A percentile compares a stretch with the other conserved stretches of the same genome.
Evolutionary conservation across 2,888 invertebrate genomes (phyloP).

Genomic region (Tryphoninae sp.): DNA sequence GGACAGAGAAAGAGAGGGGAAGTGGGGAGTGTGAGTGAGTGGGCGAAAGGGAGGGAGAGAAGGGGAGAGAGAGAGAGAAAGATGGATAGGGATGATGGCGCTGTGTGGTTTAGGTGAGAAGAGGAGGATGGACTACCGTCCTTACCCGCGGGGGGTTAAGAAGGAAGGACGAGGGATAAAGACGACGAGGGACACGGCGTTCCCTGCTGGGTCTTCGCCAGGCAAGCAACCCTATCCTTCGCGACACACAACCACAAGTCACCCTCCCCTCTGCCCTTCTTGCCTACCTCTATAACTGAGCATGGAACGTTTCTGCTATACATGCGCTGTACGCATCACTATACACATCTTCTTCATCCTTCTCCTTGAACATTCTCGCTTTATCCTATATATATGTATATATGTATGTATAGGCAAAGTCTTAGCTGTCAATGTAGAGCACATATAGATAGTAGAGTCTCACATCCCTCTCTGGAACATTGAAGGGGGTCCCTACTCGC

Average conservation of each 20-base stretch:
- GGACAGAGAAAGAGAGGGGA: constrained; percentile 9
- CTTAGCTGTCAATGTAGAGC: constrained; percentile 18
- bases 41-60: constrained; percentile 45
- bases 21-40: constrained; percentile 25
- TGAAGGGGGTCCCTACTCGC: constrained; percentile 19
- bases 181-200: constrained; percentile 47
- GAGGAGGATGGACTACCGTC: constrained; percentile 41
- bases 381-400: background rate
- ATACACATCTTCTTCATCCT: constrained; percentile 36
- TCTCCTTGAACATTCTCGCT: constrained; percentile 48
- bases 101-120: constrained; percentile 47
- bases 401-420: background rate
- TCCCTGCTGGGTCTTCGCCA: constrained; percentile 34
- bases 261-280: constrained; percentile 66
- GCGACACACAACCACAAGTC: constrained; percentile 80
- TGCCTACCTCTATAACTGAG: constrained; percentile 61
- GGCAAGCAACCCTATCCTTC: constrained; percentile 77
- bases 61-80: constrained; percentile 14
- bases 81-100: background rate
- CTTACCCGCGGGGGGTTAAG: constrained; percentile 3
- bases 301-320: constrained; percentile 65
- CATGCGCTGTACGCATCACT: constrained; percentile 60
- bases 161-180: constrained; percentile 45
- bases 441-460: constrained; percentile 19
- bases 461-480: constrained; percentile 16